These are phyloP conservation scores for Nomada hirtipes DNA, from an alignment of 2,888 invertebrate genomes.

Conservation along the genomic window DNA sequence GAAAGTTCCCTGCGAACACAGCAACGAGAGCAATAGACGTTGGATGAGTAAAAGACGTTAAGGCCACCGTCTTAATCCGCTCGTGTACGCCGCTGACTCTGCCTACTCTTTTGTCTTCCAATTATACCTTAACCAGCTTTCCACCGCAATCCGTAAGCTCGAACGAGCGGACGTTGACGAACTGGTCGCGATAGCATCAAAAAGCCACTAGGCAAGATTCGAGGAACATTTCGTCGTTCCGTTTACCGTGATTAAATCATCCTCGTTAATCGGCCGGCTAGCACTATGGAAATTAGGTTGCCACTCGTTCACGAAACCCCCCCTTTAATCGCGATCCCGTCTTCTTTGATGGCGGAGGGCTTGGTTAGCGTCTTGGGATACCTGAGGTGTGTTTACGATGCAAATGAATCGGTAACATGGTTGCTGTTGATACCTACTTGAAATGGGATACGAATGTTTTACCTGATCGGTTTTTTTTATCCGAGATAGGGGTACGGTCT, in stretches of 20 bases:
- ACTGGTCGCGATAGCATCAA: slow-evolving; percentile 47
- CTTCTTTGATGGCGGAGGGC: neutral
- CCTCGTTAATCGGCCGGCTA: slow-evolving; percentile 27
- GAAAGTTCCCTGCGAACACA: slow-evolving; percentile 65
- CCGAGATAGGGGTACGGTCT: too few species aligned
- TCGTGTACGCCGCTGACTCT: slow-evolving; percentile 19
- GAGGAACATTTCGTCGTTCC: slow-evolving; percentile 24
- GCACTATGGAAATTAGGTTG: slow-evolving; percentile 28
- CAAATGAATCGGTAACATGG: neutral
- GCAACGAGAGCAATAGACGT: slow-evolving; percentile 55
- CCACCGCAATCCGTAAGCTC: slow-evolving; percentile 52
- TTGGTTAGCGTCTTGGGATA: neutral
- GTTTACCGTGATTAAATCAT: slow-evolving; percentile 41
- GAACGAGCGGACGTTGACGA: slow-evolving; percentile 42
- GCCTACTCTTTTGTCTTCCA: slow-evolving; percentile 42
- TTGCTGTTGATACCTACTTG: neutral
- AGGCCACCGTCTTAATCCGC: slow-evolving; percentile 62
- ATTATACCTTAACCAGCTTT: slow-evolving; percentile 58
- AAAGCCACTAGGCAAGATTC: slow-evolving; percentile 10
- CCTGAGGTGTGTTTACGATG: neutral
- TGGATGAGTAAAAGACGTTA: slow-evolving; percentile 53
- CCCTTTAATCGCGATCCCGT: slow-evolving; percentile 6
- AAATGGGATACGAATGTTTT: neutral
- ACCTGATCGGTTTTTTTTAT: neutral
- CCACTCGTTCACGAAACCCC: neutral